These are phyloP conservation scores for Enteromius anoplus DNA, from an alignment of 2,797 vertebrate genomes.

Conservation along the genomic window DNA sequence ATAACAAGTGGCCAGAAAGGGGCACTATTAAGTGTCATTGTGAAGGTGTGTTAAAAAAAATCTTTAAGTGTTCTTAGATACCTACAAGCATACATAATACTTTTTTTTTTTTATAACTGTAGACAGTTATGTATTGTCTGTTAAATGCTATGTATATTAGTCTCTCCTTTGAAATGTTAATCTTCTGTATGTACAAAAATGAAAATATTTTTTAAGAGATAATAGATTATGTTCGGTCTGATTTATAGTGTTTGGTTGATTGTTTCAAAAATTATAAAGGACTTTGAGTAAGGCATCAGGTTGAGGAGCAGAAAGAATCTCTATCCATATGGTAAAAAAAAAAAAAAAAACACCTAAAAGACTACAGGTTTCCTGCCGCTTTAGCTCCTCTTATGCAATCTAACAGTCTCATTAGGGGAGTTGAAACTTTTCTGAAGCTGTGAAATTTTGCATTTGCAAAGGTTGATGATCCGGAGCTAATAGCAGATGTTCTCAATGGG, in stretches of 20 bases:
- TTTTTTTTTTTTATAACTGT: background rate
- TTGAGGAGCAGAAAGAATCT: background rate
- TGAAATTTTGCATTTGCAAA: slow-evolving; percentile 20
- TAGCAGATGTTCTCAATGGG: slow-evolving; percentile 21
- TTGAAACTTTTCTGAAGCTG: slow-evolving; percentile 36
- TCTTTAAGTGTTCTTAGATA: background rate
- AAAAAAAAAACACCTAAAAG: background rate
- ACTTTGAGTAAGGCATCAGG: background rate
- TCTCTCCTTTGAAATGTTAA: slow-evolving; percentile 1
- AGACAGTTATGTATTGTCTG: background rate
- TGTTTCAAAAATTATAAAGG: background rate
- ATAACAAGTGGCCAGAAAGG: background rate
- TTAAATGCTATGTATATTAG: slow-evolving; percentile 5
- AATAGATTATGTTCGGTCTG: background rate
- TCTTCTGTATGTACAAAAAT: slow-evolving; percentile 21
- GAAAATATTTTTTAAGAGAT: slow-evolving; percentile 1
- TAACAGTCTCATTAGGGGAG: slow-evolving; percentile 25
- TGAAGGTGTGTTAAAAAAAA: background rate
- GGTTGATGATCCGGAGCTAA: slow-evolving; percentile 42
- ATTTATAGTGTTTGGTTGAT: background rate
- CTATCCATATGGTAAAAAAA: background rate
- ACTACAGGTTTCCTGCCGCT: background rate
- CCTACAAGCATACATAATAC: background rate
- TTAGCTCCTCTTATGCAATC: background rate
- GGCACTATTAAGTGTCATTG: background rate